Conservation (phyloP, 2,888 invertebrate species). For the Alloplasta piceator region DNA sequence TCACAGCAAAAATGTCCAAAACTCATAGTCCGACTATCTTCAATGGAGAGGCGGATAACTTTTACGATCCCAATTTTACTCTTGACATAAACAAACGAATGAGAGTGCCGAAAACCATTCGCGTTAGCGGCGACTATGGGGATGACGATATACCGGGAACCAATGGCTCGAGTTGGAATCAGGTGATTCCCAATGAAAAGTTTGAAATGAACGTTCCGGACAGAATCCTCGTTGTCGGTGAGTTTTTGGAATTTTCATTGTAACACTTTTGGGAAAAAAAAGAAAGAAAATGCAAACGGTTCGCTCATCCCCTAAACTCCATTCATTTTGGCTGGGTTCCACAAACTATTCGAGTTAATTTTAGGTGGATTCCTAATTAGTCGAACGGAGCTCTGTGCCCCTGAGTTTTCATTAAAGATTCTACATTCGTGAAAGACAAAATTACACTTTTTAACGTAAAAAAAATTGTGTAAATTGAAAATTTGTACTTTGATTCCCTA, state of each 20-base stretch:
- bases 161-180: conserved; percentile 86
- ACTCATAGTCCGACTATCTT: conserved; percentile 87
- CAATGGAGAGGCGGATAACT: conserved; percentile 85
- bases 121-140: conserved; percentile 89
- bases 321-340: conserved; percentile 55
- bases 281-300: conserved; percentile 2
- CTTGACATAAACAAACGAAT: conserved; percentile 92
- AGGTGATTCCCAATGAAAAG: conserved; percentile 85
- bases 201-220: conserved; percentile 97
- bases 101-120: conserved; percentile 91
- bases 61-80: conserved; percentile 89
- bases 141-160: conserved; percentile 87
- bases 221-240: conserved; percentile 94
- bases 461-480: too few species aligned
- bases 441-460: too few species aligned
- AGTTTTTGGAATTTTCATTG: conserved; percentile 78
- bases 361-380: conserved; percentile 58
- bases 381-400: background rate
- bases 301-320: background rate
- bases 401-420: conserved; percentile 10
- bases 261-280: background rate
- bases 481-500: too few species aligned
- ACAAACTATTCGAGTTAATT: conserved; percentile 49
- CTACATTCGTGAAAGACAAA: background rate
- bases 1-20: conserved; percentile 84